These are phyloP conservation scores for Hyles vespertilio DNA, from an alignment of 1,140 invertebrate genomes.

Conservation along the genomic window DNA sequence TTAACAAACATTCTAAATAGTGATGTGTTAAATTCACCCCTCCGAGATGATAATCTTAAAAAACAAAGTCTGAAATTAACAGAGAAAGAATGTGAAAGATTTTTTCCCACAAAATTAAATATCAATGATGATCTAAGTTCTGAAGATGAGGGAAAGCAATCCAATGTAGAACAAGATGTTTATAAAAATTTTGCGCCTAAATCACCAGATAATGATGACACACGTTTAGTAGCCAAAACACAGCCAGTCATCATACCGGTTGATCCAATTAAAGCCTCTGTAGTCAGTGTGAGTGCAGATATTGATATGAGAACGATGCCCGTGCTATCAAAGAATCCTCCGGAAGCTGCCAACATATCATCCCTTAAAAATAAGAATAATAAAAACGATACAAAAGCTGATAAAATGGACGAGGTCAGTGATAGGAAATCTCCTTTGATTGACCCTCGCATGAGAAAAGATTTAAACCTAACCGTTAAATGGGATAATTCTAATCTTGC, in stretches of 20 bases:
- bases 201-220: conserved; percentile 60
- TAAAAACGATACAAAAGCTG: neutral
- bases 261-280: conserved; percentile 45
- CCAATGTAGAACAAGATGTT: conserved; percentile 28
- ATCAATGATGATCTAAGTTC: conserved; percentile 41
- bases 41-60: conserved; percentile 44
- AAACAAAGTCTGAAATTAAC: conserved; percentile 68
- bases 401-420: conserved; percentile 4
- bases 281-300: conserved; percentile 38
- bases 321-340: too few relatives aligned
- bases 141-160: conserved; percentile 36
- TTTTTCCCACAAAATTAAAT: conserved; percentile 65
- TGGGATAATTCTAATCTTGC: too few relatives aligned
- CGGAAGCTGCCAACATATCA: neutral
- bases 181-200: conserved; percentile 54
- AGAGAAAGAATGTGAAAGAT: conserved; percentile 76
- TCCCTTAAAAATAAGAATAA: conserved; percentile 10
- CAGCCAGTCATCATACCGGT: conserved; percentile 60
- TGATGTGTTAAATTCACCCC: neutral
- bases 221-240: conserved; percentile 33
- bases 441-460: conserved; percentile 44
- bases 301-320: conserved; percentile 57
- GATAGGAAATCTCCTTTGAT: conserved; percentile 18
- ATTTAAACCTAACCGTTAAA: conserved; percentile 7
- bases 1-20: neutral